Evolutionary conservation across 2,797 vertebrate species (phyloP), one percentile per base, ranked within the genome.

Genomic region (Megaceryle alcyon): DNA sequence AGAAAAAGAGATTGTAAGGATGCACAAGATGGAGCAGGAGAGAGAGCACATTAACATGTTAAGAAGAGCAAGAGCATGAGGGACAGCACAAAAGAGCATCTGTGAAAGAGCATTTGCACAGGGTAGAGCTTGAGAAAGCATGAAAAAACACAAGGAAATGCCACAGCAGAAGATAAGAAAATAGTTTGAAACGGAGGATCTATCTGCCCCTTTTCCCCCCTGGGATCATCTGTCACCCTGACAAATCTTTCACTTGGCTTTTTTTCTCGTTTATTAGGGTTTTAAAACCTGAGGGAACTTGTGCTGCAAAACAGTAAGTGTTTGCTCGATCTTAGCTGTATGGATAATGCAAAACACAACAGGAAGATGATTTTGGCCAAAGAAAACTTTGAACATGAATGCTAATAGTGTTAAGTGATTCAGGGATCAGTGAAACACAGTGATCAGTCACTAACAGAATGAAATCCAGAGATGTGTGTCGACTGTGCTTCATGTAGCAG

Each of bases 61-160:
- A 48, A 76, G 29, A 78, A 54, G 28, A 41, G 16, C 7, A 33
- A 49, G 17, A 80, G 14, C n/a, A 39, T 4, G 18, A 81, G 21
- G 13, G 64, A 76, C 12, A 14, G 7, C 7, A 0, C 8, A 20
- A 35, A 77, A 83, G 7, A 78, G 5, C 0, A 0, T 11, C 33
- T 3, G 0, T 19, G 31, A 83, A 59, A 28, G 23, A 64, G 7
- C 9, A 25, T 5, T 37, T 3, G 49, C 9, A 56, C 14, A 60
- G 4, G 10, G 0, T 0, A 65, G 14, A 94, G 25, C 6, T 49
- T 65, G n/a, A 82, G 26, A 76, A 70, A 76, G 12, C 8, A n/a
- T 9, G 9, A 51, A 77, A 59, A 14, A 82, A 23, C 21, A 65
- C 5, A 54, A 78, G 11, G 9, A 84, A 86, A 94, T 44, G 37